Evolutionary conservation across 2,113 vertebrate genomes (phyloP).

Genomic region (Ovis aries): ARS-UI_Ramb_v3.0 NC_056060.1:32910501-32911000

Average conservation of each 20-base stretch:
- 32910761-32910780: not conserved
- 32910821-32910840: not conserved
- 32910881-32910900: not conserved
- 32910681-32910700: not conserved
- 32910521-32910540: not conserved
- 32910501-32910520: not conserved
- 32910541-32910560: not conserved
- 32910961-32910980: conserved; percentile 10
- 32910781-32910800: not conserved
- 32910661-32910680: not conserved
- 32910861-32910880: conserved; percentile 17
- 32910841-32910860: not conserved
- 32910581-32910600: not conserved
- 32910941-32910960: conserved; percentile 29
- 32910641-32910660: not conserved
- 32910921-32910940: conserved; percentile 22
- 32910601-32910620: not conserved
- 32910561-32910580: not conserved
- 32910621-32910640: not conserved
- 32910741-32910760: not conserved
- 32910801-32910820: not conserved
- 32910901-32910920: conserved; percentile 26
- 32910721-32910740: not conserved
- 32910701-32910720: not conserved
- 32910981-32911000: conserved; percentile 20